These are phyloP conservation scores for Sorex fumeus DNA, from an alignment of 2,113 vertebrate species.

Conservation along the genomic window DNA sequence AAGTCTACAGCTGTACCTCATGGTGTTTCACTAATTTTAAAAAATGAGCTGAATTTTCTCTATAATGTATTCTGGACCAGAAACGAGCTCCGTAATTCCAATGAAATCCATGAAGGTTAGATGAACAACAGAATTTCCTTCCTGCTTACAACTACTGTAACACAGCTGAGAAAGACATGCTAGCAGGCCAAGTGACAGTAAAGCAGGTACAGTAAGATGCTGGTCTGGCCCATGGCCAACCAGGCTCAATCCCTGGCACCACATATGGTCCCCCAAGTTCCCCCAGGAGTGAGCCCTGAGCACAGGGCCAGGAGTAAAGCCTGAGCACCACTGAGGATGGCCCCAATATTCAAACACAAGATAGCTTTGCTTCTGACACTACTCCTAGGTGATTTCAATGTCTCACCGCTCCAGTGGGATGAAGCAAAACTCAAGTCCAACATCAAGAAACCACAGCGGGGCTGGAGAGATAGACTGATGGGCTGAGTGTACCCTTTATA, in stretches of 20 bases:
- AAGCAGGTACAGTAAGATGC: neutral
- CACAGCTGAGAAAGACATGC: neutral
- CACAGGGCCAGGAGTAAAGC: no score
- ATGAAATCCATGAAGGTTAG: slow-evolving; percentile 20
- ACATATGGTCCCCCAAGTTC: no score
- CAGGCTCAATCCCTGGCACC: no score
- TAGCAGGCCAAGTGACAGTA: no score
- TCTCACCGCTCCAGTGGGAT: neutral
- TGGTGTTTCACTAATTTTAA: no score
- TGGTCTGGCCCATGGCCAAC: no score
- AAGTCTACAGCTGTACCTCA: no score
- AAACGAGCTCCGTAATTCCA: slow-evolving; percentile 57
- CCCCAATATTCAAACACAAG: no score
- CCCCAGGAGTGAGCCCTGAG: no score
- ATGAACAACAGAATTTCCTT: slow-evolving; percentile 44
- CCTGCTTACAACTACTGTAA: neutral
- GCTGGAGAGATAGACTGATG: no score
- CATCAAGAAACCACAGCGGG: neutral
- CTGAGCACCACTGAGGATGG: no score
- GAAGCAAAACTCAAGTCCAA: slow-evolving; percentile 32
- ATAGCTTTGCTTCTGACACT: slow-evolving; percentile 16
- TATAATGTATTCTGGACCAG: slow-evolving; percentile 37
- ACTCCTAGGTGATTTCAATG: neutral
- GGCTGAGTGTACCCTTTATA: no score
- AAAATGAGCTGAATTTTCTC: slow-evolving; percentile 59